A percentile compares a stretch with the other conserved stretches of the same genome.
Evolutionary conservation across 2,797 vertebrate species (phyloP).

Genomic region (Phylloscopus collybita): DNA sequence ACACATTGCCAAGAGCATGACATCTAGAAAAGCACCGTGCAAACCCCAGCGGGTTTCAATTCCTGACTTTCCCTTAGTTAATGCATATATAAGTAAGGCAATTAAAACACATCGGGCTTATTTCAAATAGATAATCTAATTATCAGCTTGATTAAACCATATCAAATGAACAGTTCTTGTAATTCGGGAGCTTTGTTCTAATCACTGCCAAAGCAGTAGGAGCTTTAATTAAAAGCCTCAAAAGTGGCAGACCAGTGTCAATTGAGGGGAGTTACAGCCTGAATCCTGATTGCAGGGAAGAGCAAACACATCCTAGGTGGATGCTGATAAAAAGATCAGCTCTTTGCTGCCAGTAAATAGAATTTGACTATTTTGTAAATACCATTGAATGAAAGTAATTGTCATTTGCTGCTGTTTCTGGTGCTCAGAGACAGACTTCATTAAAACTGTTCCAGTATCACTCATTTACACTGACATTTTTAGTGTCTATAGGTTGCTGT

Average conservation of each 20-base stretch:
- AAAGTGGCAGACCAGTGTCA: constrained; percentile 4
- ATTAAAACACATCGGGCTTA: constrained; percentile 46
- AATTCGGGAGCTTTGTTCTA: constrained; percentile 45
- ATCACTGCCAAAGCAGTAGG: constrained; percentile 24
- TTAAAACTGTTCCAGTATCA: not conserved
- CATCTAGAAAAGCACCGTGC: not conserved
- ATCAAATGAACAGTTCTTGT: constrained; percentile 49
- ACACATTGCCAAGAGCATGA: not conserved
- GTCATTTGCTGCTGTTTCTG: not conserved
- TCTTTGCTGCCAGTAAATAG: not conserved
- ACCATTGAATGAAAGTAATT: not conserved
- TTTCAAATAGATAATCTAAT: constrained; percentile 72
- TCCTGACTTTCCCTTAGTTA: constrained; percentile 6
- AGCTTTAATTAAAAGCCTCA: constrained; percentile 49
- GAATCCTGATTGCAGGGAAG: not conserved
- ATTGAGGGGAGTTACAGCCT: not conserved
- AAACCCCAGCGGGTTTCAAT: not conserved
- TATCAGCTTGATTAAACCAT: constrained; percentile 70
- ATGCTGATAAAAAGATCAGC: not conserved
- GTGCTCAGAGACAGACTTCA: not conserved
- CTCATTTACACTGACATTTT: not conserved
- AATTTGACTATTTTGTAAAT: not conserved
- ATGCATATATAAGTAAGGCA: constrained; percentile 42
- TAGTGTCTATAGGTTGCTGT: not conserved
- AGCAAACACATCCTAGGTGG: not conserved